These are phyloP conservation scores for Serranus cabrilla DNA, from an alignment of 2,797 vertebrate genomes.

Conservation along the genomic window DNA sequence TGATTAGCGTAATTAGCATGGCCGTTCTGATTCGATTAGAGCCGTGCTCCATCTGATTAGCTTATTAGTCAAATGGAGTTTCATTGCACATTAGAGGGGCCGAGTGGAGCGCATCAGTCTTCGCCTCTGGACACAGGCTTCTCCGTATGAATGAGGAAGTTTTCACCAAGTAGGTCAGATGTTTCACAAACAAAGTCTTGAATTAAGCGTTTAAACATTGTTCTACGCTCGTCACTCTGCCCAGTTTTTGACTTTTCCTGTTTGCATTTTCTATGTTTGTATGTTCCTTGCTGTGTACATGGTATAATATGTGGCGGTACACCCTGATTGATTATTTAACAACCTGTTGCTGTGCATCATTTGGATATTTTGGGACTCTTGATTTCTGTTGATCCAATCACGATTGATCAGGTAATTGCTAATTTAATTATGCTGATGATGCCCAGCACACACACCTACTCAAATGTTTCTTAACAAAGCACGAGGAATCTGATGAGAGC, in stretches of 20 bases:
- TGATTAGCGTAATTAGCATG: constrained; percentile 67
- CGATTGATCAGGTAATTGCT: constrained; percentile 36
- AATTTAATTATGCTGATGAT: constrained; percentile 22
- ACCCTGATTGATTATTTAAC: constrained; percentile 17
- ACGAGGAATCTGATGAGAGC: constrained; percentile 23
- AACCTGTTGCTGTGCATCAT: constrained; percentile 17
- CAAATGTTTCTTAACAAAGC: neutral
- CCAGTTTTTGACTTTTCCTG: neutral
- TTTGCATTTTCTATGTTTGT: neutral
- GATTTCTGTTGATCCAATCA: constrained; percentile 36
- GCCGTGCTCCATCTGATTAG: constrained; percentile 58
- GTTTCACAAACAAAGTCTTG: neutral
- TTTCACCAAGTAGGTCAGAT: neutral
- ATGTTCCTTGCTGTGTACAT: neutral
- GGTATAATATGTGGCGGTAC: too few species aligned
- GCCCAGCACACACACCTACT: neutral
- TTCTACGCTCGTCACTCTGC: neutral
- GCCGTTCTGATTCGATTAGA: constrained; percentile 63
- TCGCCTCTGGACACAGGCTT: neutral
- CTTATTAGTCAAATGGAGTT: constrained; percentile 60
- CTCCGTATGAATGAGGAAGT: neutral
- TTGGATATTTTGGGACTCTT: constrained; percentile 14
- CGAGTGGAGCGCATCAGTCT: neutral
- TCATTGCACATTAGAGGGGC: constrained; percentile 45
- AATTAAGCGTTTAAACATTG: neutral